Base-by-base conservation (phyloP, 92 coral and sea anemone genomes). In the Scolanthus callimorphus region DNA sequence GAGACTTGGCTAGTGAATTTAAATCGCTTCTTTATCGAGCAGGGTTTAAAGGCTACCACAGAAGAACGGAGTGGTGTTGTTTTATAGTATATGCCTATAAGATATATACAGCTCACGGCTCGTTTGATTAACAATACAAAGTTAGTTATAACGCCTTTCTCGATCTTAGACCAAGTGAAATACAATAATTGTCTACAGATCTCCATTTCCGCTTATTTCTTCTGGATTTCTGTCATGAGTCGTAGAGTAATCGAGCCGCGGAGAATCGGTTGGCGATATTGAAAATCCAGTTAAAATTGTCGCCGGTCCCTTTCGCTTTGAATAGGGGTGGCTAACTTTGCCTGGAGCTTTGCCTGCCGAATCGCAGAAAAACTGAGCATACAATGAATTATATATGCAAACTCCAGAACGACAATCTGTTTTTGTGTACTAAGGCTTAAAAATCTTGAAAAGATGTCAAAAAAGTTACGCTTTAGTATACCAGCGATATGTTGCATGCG, bases 351-450 rank as follows among this genome's bases (percentile, higher is more conserved):
- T 9, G 52, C 52, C 17, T 46, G 8, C 19, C 22, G 13, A 59
- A 38, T 28, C 49, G 11, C 57, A 27, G 39, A 63, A 55, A 78
- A 78, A 78, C 76, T 78, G 85, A 78, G 54, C 85, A 78, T 26
- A 78, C 85, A 60, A 71, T 71, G 39, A 78, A 78, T 78, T 78
- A 78, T 78, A 68, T 57, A 78, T 70, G 76, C 79, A 64, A 47
- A 11, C 2, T 34, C 37, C 51, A 28, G 43, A 52, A 12, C 17
- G 62, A 51, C 39, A 20, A 66, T 41, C 37, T 48, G 62, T 20
- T 17, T 52, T 25, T 41, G 25, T 66, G 20, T 64, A 34, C 43
- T 15, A 34, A 34, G 43, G 15, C 43, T 34, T 34, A 15, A 34
- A 34, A 34, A 34, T 34, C 15, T 34, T 15, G 9, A 6, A 6